Percentiles rank a stretch among this genome's conserved stretches.
Conservation (phyloP, 2,888 invertebrate species). For the Pemphredon lugubris region DNA sequence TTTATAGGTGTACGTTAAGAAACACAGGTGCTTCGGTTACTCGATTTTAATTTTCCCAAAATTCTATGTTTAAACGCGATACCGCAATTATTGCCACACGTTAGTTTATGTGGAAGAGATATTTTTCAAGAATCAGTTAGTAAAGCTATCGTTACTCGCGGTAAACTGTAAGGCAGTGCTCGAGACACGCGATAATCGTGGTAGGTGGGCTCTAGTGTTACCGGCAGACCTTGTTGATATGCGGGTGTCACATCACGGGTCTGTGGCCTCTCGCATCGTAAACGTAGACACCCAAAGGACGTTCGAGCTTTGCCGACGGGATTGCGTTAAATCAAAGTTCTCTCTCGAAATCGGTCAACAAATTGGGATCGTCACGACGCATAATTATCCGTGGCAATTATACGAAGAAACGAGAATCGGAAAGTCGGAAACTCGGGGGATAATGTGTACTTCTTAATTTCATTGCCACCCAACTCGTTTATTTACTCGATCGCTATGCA, state of each 20-base stretch:
- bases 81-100: too few species aligned
- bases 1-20: too few species aligned
- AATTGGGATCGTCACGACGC: too few species aligned
- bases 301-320: not conserved
- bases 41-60: too few species aligned
- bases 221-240: slow-evolving; percentile 55
- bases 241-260: slow-evolving; percentile 61
- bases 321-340: slow-evolving; percentile 12
- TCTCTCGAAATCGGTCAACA: too few species aligned
- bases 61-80: too few species aligned
- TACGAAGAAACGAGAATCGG: not conserved
- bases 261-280: slow-evolving; percentile 52
- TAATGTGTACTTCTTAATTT: slow-evolving; percentile 11
- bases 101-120: too few species aligned
- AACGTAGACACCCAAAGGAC: slow-evolving; percentile 47
- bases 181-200: slow-evolving; percentile 53
- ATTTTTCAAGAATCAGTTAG: slow-evolving; percentile 20
- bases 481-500: slow-evolving; percentile 27
- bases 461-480: slow-evolving; percentile 8
- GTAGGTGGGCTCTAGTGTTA: slow-evolving; percentile 61
- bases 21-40: too few species aligned
- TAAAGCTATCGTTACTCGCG: slow-evolving; percentile 44
- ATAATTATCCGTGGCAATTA: slow-evolving; percentile 11
- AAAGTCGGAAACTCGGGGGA: not conserved
- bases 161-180: slow-evolving; percentile 42